phyloP scores from a whole-genome alignment of 2,888 invertebrate species.

The Lithosia quadra region DNA sequence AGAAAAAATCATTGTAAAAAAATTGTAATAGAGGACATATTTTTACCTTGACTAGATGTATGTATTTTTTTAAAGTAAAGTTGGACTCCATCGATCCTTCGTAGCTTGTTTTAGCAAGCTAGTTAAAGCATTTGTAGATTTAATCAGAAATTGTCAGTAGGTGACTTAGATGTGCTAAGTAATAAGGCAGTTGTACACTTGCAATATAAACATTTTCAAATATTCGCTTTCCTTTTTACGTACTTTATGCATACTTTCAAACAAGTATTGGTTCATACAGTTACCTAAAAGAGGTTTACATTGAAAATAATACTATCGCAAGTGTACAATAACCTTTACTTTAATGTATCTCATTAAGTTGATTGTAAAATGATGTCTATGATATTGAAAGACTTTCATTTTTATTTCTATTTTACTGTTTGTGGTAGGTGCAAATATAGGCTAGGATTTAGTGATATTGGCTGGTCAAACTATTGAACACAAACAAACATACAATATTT shows the following conservation, averaged over 20 bases:
- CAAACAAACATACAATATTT: conserved; percentile 52
- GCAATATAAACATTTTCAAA: conserved; percentile 22
- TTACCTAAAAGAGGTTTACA: conserved; percentile 10
- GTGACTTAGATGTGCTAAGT: conserved; percentile 61
- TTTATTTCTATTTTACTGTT: conserved; percentile 44
- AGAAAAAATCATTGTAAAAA: conserved; percentile 10
- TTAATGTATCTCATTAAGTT: conserved; percentile 63
- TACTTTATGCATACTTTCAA: conserved; percentile 27
- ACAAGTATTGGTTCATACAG: conserved; percentile 18
- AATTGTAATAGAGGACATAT: conserved; percentile 18
- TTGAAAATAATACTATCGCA: conserved; percentile 31
- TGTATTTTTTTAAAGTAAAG: conserved; percentile 46
- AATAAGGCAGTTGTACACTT: conserved; percentile 32
- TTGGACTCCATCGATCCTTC: conserved; percentile 58
- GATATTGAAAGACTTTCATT: conserved; percentile 61
- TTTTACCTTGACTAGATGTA: conserved; percentile 35
- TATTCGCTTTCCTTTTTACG: conserved; percentile 7
- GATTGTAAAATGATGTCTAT: conserved; percentile 65
- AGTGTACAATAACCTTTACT: conserved; percentile 44
- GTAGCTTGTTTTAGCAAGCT: conserved; percentile 85
- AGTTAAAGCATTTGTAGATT: conserved; percentile 85
- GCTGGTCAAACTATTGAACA: conserved; percentile 51
- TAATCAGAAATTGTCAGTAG: conserved; percentile 75
- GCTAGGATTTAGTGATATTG: conserved; percentile 51
- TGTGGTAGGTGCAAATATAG: conserved; percentile 54